Evolutionary conservation across 2,888 invertebrate species (phyloP), one percentile per base, ranked within the genome.

Genomic region (Pemphredon lugubris): DNA sequence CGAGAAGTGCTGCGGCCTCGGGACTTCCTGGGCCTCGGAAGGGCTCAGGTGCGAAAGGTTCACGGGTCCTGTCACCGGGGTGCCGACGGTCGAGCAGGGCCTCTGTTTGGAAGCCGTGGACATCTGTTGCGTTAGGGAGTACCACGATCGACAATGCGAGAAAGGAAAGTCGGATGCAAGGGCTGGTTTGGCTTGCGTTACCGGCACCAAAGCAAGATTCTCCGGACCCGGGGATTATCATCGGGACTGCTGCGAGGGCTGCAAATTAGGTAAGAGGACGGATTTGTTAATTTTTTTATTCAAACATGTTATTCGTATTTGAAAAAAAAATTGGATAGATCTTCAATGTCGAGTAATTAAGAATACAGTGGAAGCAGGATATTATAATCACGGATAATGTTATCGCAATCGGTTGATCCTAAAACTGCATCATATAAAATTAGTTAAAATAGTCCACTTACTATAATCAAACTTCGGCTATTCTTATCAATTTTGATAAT

Each of bases 21-120:
- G 93, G 0, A 89, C 90, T 23, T 89, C 89, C 2, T 91, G 92
- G 90, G 92, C 92, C 0, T 81, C 84, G 11, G 91, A 91, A 23
- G 90, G 89, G 2, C 85, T 90, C 21, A 89, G 88, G 18, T 93
- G 93, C 75, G 87, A 90, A 7, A 90, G 90, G 50, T 90, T 91
- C 68, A 90, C 90, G 0, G 90, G 91, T 0, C 91, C 93, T 0
- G 91, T 93, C 39, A 84, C 90, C 0, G 92, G 91, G 13, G 91
- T 94, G 50, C 88, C 92, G 0, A 87, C 90, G 4, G 90, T 92
- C 37, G 92, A 93, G 83, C 93, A 93, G 79, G 91, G 91, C 1
- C 85, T 92, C 0, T 95, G 95, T 77, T 85, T 93, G 39, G 92
- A 92, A n/a, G 91, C 93, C 0, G 91, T 93, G 20, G 92, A 92